Percentiles rank a stretch among this genome's conserved stretches.
Evolutionary conservation across 1,140 invertebrate genomes (phyloP).

Genomic region (Schmidtea mediterranea): DNA sequence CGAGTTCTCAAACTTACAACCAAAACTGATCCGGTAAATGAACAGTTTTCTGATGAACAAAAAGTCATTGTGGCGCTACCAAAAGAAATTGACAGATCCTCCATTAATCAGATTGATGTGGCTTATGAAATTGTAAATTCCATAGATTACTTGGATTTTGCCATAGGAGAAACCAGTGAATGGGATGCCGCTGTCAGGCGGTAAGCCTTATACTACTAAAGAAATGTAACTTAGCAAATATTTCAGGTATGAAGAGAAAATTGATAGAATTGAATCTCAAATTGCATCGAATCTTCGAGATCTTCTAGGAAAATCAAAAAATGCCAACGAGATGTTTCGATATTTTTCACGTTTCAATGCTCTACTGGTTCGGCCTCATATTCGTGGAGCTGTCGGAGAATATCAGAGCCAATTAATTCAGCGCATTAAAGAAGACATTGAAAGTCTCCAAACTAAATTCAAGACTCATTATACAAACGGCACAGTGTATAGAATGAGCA

Average conservation of each 20-base stretch:
- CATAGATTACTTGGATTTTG: slow-evolving; percentile 85
- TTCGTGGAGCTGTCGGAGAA: slow-evolving; percentile 83
- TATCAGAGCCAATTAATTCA: slow-evolving; percentile 97
- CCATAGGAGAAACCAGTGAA: slow-evolving; percentile 71
- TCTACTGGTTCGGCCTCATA: slow-evolving; percentile 85
- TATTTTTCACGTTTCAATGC: slow-evolving; percentile 97
- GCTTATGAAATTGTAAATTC: slow-evolving; percentile 85
- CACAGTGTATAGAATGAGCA: slow-evolving; percentile 52
- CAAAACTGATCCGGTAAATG: too few relatives aligned
- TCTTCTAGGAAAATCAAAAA: slow-evolving; percentile 84
- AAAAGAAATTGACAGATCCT: slow-evolving; percentile 49
- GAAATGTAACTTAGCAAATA: too few relatives aligned
- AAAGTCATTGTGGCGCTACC: too few relatives aligned
- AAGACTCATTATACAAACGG: slow-evolving; percentile 68
- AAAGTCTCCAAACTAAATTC: slow-evolving; percentile 83
- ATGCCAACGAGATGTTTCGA: slow-evolving; percentile 97
- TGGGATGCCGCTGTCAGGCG: slow-evolving; percentile 81
- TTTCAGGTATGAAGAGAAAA: slow-evolving; percentile 60
- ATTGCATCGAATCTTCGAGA: slow-evolving; percentile 83
- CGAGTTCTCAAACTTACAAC: slow-evolving; percentile 54
- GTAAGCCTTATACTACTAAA: slow-evolving; percentile 1
- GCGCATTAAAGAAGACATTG: slow-evolving; percentile 92
- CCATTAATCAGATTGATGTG: slow-evolving; percentile 54
- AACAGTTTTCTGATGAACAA: too few relatives aligned
- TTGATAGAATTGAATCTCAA: slow-evolving; percentile 78